Percentiles rank a stretch among this genome's conserved stretches.
phyloP scores from a whole-genome alignment of 2,888 invertebrate genomes.

The Acleris sparsana region DNA sequence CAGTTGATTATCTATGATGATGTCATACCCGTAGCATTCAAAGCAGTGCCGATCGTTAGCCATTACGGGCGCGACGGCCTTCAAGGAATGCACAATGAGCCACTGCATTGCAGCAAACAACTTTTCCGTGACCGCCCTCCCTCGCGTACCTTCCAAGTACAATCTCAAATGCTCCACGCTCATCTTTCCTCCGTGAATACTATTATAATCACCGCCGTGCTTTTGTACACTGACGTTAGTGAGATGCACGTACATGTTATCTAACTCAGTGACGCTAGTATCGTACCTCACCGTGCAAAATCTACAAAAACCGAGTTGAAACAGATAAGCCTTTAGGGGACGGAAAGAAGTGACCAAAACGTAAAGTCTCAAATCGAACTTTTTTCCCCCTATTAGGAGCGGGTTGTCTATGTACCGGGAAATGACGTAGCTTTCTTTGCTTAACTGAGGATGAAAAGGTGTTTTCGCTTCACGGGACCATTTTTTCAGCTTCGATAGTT shows the following conservation, averaged over 20 bases:
- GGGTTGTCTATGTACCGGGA: slow-evolving; percentile 99
- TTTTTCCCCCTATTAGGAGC: slow-evolving; percentile 96
- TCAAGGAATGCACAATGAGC: slow-evolving; percentile 95
- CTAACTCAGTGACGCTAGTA: slow-evolving; percentile 92
- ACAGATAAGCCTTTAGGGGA: slow-evolving; percentile 96
- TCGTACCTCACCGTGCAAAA: slow-evolving; percentile 98
- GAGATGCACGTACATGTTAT: slow-evolving; percentile 97
- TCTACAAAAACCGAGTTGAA: slow-evolving; percentile 95
- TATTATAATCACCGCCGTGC: slow-evolving; percentile 97
- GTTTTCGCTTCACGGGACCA: slow-evolving; percentile 95
- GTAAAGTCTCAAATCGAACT: slow-evolving; percentile 96
- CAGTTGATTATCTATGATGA: slow-evolving; percentile 96
- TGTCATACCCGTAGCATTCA: slow-evolving; percentile 98
- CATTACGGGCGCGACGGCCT: slow-evolving; percentile 96
- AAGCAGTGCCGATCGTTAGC: slow-evolving; percentile 96
- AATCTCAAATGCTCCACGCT: slow-evolving; percentile 95
- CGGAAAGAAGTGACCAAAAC: slow-evolving; percentile 96
- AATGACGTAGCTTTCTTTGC: slow-evolving; percentile 96
- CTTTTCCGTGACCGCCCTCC: slow-evolving; percentile 93
- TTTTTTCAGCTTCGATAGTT: slow-evolving; percentile 95
- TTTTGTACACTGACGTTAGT: slow-evolving; percentile 99
- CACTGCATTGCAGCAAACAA: slow-evolving; percentile 94
- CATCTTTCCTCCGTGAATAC: slow-evolving; percentile 96
- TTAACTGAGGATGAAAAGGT: slow-evolving; percentile 91
- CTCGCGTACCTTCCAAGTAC: slow-evolving; percentile 95